phyloP scores from a whole-genome alignment of 2,888 invertebrate species.

The Drosophila putrida region DNA sequence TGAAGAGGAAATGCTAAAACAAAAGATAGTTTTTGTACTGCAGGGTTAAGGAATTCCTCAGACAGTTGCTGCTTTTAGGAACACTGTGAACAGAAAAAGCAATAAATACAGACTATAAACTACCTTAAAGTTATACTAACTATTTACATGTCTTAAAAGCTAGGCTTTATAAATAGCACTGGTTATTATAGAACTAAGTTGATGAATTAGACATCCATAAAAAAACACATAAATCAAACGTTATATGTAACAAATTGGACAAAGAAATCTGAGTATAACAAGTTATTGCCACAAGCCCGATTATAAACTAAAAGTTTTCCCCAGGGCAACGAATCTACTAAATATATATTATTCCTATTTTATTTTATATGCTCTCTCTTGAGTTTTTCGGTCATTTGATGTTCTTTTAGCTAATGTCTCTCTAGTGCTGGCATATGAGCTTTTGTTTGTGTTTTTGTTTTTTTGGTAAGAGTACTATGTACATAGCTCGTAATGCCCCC shows the following conservation, averaged over 20 bases:
- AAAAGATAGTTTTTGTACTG: conserved; percentile 22
- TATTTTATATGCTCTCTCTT: conserved; percentile 7
- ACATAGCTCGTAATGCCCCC: conserved; percentile 55
- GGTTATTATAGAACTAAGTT: background rate
- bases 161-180: conserved; percentile 44
- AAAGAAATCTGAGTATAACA: conserved; percentile 17
- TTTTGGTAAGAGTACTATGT: conserved; percentile 59
- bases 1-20: conserved; percentile 22
- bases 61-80: conserved; percentile 35
- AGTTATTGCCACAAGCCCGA: conserved; percentile 36
- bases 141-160: conserved; percentile 61
- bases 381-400: conserved; percentile 18
- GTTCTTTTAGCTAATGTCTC: conserved; percentile 39
- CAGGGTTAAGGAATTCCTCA: background rate
- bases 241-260: conserved; percentile 16
- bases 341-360: background rate
- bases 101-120: conserved; percentile 1
- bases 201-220: background rate
- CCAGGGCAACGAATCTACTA: background rate
- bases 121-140: conserved; percentile 16
- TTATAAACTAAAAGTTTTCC: conserved; percentile 1
- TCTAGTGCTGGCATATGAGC: conserved; percentile 34
- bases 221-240: background rate
- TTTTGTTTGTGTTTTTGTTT: background rate
- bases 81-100: conserved; percentile 25